A percentile compares a stretch with the other conserved stretches of the same genome.
Evolutionary conservation across 2,113 vertebrate genomes (phyloP).

Genomic region (Cynocephalus volans): DNA sequence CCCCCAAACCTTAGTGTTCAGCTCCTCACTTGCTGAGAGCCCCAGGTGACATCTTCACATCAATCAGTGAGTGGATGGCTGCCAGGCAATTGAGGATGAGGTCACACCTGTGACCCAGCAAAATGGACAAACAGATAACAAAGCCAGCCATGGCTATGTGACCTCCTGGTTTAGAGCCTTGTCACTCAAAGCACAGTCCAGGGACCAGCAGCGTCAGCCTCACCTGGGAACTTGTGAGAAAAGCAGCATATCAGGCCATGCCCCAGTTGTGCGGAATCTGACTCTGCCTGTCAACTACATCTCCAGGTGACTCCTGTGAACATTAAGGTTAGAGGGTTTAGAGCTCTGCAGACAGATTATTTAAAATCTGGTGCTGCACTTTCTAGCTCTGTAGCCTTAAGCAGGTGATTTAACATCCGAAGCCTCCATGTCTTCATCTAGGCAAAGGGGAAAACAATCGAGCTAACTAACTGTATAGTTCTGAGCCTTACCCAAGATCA

Average conservation of each 20-base stretch:
- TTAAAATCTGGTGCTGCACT: background rate
- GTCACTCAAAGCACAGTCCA: background rate
- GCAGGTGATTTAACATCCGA: background rate
- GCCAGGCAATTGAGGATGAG: background rate
- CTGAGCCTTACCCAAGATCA: background rate
- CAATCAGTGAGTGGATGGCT: background rate
- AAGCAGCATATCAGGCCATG: background rate
- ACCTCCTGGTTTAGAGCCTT: background rate
- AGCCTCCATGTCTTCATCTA: slow-evolving; percentile 16
- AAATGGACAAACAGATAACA: background rate
- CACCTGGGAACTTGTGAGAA: background rate
- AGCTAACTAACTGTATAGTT: background rate
- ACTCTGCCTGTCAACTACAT: background rate
- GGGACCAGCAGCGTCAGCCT: background rate
- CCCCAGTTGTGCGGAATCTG: background rate
- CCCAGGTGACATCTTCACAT: background rate
- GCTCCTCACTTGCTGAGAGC: background rate
- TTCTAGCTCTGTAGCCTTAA: background rate
- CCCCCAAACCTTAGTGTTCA: background rate
- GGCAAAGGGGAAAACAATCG: background rate
- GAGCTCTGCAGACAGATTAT: background rate
- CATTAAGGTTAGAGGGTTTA: background rate
- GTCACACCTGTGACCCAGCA: background rate
- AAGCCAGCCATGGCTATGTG: background rate
- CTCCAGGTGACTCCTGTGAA: background rate